Evolutionary conservation across 2,113 vertebrate genomes (phyloP).

Genomic region (Cyanoderma ruficeps): DNA sequence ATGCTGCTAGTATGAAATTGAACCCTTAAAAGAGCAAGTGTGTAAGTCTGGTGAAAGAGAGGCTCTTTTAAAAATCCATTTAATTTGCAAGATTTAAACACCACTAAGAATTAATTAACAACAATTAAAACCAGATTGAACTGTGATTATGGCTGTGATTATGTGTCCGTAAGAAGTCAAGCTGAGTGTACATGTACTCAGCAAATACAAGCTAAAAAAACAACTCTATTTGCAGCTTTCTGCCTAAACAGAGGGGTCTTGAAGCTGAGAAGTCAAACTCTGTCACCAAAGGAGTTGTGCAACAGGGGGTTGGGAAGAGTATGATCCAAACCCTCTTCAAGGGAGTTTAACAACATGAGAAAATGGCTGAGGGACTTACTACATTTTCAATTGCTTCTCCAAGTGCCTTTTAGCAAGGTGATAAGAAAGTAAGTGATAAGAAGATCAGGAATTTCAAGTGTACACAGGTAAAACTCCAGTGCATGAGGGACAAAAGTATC

Average conservation of each 20-base stretch:
- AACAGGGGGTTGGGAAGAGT: accelerated
- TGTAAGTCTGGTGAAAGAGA: neutral
- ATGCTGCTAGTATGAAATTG: neutral
- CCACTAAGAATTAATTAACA: neutral
- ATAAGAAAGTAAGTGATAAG: neutral
- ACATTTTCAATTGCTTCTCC: neutral
- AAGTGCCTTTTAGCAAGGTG: neutral
- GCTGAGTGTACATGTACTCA: neutral
- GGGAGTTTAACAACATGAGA: neutral
- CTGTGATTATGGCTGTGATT: neutral
- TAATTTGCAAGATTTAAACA: neutral
- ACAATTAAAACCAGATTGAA: neutral
- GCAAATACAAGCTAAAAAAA: neutral
- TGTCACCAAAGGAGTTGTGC: neutral
- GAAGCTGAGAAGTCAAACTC: neutral
- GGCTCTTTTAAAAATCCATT: neutral
- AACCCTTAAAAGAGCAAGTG: neutral
- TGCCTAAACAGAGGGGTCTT: neutral
- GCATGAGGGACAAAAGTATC: neutral
- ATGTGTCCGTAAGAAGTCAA: neutral
- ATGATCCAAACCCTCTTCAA: neutral
- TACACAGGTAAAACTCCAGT: neutral
- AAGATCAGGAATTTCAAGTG: neutral
- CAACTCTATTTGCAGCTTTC: neutral
- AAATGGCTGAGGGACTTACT: accelerated